Conservation (phyloP, 1,140 invertebrate species). For the Diuraphis noxia region DNA sequence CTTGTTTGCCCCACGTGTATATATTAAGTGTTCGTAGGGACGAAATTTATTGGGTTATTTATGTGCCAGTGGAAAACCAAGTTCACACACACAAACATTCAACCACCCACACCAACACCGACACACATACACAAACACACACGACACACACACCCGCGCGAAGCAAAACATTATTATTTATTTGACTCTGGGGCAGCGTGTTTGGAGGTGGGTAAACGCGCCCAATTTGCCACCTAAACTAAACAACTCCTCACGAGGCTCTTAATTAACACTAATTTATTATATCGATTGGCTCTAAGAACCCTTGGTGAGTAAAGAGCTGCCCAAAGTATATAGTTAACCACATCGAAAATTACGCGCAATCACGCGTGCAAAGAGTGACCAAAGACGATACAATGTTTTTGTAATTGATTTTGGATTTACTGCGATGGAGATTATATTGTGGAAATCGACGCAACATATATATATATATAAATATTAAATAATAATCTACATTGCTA, state of each 20-base stretch:
- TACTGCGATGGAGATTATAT: background rate
- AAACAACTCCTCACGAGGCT: background rate
- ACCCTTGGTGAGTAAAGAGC: too few species aligned
- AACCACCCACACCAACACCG: too few species aligned
- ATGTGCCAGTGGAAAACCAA: background rate
- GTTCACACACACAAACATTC: background rate
- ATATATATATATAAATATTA: too few species aligned
- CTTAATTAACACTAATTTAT: conserved; percentile 16
- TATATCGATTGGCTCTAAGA: background rate
- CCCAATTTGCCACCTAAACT: background rate
- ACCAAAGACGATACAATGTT: background rate
- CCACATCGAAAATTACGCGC: background rate
- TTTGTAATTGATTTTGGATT: background rate
- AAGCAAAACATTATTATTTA: background rate
- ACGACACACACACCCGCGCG: background rate
- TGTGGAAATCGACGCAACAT: background rate
- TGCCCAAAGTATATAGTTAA: background rate
- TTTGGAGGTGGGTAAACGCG: background rate
- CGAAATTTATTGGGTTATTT: conserved; percentile 14
- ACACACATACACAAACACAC: background rate
- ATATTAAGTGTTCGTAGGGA: background rate
- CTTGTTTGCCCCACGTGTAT: background rate
- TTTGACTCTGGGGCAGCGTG: background rate
- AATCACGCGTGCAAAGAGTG: background rate
- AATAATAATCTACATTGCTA: too few species aligned